These are phyloP conservation scores for Prorops nasuta DNA, from an alignment of 1,140 invertebrate genomes.

Conservation along the genomic window DNA sequence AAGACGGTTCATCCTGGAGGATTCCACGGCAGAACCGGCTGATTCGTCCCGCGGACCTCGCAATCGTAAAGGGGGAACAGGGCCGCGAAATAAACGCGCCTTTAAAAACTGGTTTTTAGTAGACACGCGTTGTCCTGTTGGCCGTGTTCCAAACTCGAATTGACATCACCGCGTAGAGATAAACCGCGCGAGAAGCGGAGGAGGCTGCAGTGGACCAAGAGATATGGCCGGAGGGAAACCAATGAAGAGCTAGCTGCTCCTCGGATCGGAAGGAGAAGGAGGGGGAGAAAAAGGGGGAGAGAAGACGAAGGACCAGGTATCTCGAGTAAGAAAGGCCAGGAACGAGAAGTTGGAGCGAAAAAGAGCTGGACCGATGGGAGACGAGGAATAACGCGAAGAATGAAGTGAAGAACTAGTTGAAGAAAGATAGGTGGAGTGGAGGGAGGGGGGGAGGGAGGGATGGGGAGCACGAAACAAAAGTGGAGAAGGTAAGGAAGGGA, in stretches of 20 bases:
- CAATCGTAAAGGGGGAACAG: too few species aligned
- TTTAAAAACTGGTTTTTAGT: conserved; percentile 54
- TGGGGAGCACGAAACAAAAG: too few species aligned
- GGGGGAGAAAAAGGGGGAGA: background rate
- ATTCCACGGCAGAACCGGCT: too few species aligned
- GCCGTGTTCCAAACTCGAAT: conserved; percentile 52
- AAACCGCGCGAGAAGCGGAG: conserved; percentile 31
- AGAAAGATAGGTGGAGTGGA: conserved; percentile 8
- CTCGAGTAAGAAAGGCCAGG: background rate
- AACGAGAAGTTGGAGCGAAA: conserved; percentile 18
- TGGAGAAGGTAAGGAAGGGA: conserved; percentile 2
- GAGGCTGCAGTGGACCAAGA: conserved; percentile 3
- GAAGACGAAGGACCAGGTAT: background rate
- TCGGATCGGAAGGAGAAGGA: too few species aligned
- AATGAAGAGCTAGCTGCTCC: too few species aligned
- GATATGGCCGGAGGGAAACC: background rate
- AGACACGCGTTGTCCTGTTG: conserved; percentile 50
- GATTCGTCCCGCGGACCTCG: too few species aligned
- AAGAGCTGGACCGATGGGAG: conserved; percentile 23
- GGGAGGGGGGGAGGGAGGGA: conserved; percentile 2
- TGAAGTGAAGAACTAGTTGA: conserved; percentile 1
- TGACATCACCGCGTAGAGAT: conserved; percentile 50
- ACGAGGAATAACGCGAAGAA: conserved; percentile 13
- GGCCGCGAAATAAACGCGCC: conserved; percentile 41
- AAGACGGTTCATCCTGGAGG: too few species aligned